Evolutionary conservation across 2,888 invertebrate genomes (phyloP), one percentile per base, ranked within the genome.

Genomic region (Macrosiphum euphorbiae): DNA sequence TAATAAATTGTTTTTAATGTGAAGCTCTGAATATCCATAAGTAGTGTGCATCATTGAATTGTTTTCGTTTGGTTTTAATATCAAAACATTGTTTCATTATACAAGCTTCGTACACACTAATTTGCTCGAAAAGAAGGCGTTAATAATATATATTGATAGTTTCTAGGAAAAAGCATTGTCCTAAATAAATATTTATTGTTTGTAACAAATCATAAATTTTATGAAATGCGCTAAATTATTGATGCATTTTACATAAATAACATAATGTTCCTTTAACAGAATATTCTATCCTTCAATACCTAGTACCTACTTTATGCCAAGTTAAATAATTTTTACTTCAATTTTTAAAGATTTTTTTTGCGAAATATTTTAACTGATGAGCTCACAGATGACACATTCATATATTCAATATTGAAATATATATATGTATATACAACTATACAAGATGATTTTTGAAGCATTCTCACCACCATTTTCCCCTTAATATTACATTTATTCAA

Each of bases 1-100:
- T 91, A 78, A 78, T 78, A 91, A 91, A 91, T 91, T 44, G 44
- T 58, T 85, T 91, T 91, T 58, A 47, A 91, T 44, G 52, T 90
- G 78, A 7, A 16, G n/a, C 41, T 90, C 84, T 84, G 52, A 90
- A 52, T 78, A 90, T 26, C 58, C 44, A 85, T 44, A 44, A 85
- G 85, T 44, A 85, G 26, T 44, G 35, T 8, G 35, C 0, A 20
- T 78, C 0, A 1, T 7, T 20, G 26, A 67, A 13, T n/a, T n/a
- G 16, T 3, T 78, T n/a, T 35, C 55, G 20, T 78, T 35, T 35
- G 8, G 35, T 78, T 61, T 35, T 20, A 78, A 24, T 20, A 78
- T 78, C 67, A 78, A 78, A 20, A 78, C 35, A 78, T 35, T 28
- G 35, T 78, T 35, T 8, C 8, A 78, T 8, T 35, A 35, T 35